Evolutionary conservation across 2,797 vertebrate species (phyloP).

Genomic region (Dromococcyx pavoninus): DNA sequence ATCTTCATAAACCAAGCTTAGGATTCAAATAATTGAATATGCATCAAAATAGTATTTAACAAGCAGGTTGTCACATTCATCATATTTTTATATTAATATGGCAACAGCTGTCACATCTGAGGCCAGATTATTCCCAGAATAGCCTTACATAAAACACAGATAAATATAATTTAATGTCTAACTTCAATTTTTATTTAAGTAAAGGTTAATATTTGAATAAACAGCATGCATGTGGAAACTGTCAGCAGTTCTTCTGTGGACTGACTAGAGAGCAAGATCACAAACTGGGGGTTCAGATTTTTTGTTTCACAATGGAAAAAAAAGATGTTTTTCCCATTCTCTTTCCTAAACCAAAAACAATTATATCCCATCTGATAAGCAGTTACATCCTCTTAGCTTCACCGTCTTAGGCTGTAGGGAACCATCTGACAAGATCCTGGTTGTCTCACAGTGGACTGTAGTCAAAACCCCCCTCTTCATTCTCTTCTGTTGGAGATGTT

Average conservation of each 20-base stretch:
- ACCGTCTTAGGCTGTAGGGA: background rate
- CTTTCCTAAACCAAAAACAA: background rate
- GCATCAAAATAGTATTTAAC: background rate
- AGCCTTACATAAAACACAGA: background rate
- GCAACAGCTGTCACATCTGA: background rate
- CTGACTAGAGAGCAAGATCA: background rate
- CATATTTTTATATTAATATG: background rate
- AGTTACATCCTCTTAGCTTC: background rate
- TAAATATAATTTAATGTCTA: background rate
- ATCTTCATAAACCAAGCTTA: background rate
- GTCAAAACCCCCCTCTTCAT: background rate
- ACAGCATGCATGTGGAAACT: background rate
- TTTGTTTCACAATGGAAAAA: background rate
- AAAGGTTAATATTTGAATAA: background rate
- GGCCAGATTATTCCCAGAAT: background rate
- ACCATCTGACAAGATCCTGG: background rate
- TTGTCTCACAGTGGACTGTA: background rate
- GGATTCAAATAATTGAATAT: background rate
- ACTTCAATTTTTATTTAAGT: background rate
- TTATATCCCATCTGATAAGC: background rate
- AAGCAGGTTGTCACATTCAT: background rate
- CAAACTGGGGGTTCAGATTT: background rate
- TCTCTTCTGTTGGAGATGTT: background rate
- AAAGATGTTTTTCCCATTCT: background rate
- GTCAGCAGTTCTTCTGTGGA: background rate